Conservation (phyloP, 1,140 invertebrate species). For the Ips nitidus region DNA sequence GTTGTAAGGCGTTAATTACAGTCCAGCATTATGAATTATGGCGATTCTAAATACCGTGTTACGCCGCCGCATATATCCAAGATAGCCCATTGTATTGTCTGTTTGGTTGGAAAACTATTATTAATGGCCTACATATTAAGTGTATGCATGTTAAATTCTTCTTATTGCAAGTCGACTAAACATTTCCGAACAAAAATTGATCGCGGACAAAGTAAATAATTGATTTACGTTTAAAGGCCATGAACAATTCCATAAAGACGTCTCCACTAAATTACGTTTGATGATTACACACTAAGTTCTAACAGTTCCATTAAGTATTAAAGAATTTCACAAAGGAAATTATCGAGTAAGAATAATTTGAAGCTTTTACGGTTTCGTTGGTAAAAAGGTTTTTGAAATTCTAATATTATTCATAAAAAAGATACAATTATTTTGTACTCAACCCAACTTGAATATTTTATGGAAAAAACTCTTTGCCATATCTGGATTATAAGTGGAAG, state of each 20-base stretch:
- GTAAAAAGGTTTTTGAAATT: too few species aligned
- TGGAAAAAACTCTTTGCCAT: too few species aligned
- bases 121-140: constrained; percentile 22
- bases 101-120: constrained; percentile 24
- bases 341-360: background rate
- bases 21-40: constrained; percentile 18
- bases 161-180: background rate
- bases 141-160: constrained; percentile 24
- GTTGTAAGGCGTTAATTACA: constrained; percentile 23
- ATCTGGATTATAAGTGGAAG: too few species aligned
- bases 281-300: background rate
- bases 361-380: background rate
- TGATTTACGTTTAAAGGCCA: background rate
- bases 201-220: background rate
- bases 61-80: constrained; percentile 15
- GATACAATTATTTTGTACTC: too few species aligned
- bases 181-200: background rate
- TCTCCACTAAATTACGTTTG: background rate
- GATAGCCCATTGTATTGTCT: constrained; percentile 27
- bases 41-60: constrained; percentile 25
- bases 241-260: background rate
- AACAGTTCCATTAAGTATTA: background rate
- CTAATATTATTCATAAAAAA: too few species aligned
- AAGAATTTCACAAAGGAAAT: background rate
- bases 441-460: too few species aligned